A percentile compares a stretch with the other conserved stretches of the same genome.
These are phyloP conservation scores for Tachina fera DNA, from an alignment of 2,888 invertebrate species.

Conservation along the genomic window DNA sequence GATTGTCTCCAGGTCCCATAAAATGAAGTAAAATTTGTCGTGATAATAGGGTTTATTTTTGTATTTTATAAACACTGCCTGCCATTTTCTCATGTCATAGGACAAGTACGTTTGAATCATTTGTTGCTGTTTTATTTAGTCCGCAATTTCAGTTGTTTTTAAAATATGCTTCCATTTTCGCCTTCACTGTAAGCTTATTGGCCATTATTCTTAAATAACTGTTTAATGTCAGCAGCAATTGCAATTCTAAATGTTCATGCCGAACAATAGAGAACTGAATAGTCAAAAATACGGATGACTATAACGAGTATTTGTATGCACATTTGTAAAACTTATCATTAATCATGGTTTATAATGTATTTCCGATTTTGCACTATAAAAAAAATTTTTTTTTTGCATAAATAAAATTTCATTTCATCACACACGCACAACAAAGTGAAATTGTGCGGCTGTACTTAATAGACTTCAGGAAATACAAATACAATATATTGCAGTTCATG, in stretches of 20 bases:
- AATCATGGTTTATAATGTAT: constrained; percentile 70
- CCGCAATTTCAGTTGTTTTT: background rate
- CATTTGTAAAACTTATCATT: constrained; percentile 61
- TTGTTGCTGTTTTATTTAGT: too few relatives aligned
- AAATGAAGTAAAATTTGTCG: too few relatives aligned
- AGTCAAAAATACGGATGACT: constrained; percentile 10
- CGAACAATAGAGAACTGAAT: constrained; percentile 16
- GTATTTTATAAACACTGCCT: too few relatives aligned
- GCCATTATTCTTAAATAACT: constrained; percentile 55
- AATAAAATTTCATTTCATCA: constrained; percentile 4
- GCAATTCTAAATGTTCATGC: background rate
- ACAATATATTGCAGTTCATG: background rate
- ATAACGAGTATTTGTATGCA: constrained; percentile 30
- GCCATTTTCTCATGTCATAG: too few relatives aligned
- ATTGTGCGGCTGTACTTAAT: constrained; percentile 27
- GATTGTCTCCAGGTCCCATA: too few relatives aligned
- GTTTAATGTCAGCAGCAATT: constrained; percentile 49
- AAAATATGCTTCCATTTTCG: background rate
- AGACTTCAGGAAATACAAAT: constrained; percentile 14
- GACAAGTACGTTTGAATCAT: too few relatives aligned
- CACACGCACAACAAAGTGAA: background rate
- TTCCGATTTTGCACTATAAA: constrained; percentile 47
- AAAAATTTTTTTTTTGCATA: constrained; percentile 24
- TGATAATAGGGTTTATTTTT: too few relatives aligned
- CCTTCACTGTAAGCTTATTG: background rate